Evolutionary conservation across 2,797 vertebrate genomes (phyloP).

Genomic region (Aeoliscus strigatus): DNA sequence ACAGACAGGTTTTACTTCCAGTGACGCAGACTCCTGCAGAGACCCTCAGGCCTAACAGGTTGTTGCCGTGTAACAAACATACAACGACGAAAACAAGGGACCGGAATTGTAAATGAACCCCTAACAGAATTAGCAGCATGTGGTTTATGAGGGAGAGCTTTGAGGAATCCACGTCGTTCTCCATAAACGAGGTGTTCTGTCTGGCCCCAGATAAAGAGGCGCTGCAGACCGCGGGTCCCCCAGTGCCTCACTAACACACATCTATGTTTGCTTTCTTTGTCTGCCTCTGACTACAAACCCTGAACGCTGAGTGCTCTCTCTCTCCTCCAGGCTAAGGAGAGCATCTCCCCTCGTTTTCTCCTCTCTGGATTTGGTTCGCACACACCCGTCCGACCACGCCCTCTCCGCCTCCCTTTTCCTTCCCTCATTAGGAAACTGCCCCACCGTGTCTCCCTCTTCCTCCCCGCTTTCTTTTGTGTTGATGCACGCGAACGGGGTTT

Average conservation of each 20-base stretch:
- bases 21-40: slow-evolving; percentile 29
- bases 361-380: not conserved
- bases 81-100: slow-evolving; percentile 8
- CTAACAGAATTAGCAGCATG: slow-evolving; percentile 14
- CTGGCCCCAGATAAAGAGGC: slow-evolving; percentile 45
- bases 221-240: slow-evolving; percentile 31
- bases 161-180: too few relatives aligned
- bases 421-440: slow-evolving; percentile 12
- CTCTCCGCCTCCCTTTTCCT: slow-evolving; percentile 23
- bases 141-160: slow-evolving; percentile 10
- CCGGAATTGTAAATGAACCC: not conserved
- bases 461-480: slow-evolving; percentile 10
- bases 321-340: slow-evolving; percentile 43
- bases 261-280: slow-evolving; percentile 59
- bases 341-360: slow-evolving; percentile 5
- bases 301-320: slow-evolving; percentile 37
- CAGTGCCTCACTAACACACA: slow-evolving; percentile 56
- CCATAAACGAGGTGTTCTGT: slow-evolving; percentile 35
- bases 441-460: slow-evolving; percentile 8
- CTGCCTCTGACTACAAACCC: slow-evolving; percentile 54
- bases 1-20: slow-evolving; percentile 26
- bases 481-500: slow-evolving; percentile 11
- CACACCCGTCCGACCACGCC: slow-evolving; percentile 20
- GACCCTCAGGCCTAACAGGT: slow-evolving; percentile 28
- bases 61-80: slow-evolving; percentile 45